phyloP scores from a whole-genome alignment of 2,888 invertebrate species.

The Lissocephala sabroskyi region DNA sequence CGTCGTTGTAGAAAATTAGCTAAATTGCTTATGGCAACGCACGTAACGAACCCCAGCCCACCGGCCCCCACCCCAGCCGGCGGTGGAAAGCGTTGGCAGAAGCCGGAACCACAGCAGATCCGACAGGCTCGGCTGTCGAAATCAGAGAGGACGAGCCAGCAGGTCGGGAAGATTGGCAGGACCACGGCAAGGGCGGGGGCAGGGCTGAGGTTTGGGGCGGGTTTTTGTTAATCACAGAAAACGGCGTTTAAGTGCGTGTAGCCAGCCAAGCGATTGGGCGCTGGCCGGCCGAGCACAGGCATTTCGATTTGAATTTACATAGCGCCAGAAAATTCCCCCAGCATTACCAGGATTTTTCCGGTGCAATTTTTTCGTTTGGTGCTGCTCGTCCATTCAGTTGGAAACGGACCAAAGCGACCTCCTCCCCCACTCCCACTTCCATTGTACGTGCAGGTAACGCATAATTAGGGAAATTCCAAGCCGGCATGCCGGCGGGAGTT shows the following conservation, averaged over 20 bases:
- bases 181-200: too few relatives aligned
- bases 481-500: background rate
- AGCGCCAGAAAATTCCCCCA: conserved; percentile 32
- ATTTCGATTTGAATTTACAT: conserved; percentile 7
- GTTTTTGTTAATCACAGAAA: conserved; percentile 60
- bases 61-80: background rate
- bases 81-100: too few relatives aligned
- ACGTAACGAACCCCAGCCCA: conserved; percentile 34
- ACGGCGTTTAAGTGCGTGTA: conserved; percentile 21
- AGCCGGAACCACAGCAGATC: too few relatives aligned
- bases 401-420: too few relatives aligned
- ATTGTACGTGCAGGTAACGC: conserved; percentile 51
- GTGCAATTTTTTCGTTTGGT: conserved; percentile 29
- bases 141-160: too few relatives aligned
- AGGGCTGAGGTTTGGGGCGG: too few relatives aligned
- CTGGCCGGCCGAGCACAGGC: too few relatives aligned
- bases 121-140: too few relatives aligned
- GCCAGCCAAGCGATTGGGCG: background rate
- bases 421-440: background rate
- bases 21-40: conserved; percentile 67
- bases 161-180: too few relatives aligned
- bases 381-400: conserved; percentile 39
- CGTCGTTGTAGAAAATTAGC: conserved; percentile 54
- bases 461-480: conserved; percentile 50
- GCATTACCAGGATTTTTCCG: conserved; percentile 12